Base-by-base conservation (phyloP, 2,113 vertebrate genomes). In the Anhinga anhinga region DNA sequence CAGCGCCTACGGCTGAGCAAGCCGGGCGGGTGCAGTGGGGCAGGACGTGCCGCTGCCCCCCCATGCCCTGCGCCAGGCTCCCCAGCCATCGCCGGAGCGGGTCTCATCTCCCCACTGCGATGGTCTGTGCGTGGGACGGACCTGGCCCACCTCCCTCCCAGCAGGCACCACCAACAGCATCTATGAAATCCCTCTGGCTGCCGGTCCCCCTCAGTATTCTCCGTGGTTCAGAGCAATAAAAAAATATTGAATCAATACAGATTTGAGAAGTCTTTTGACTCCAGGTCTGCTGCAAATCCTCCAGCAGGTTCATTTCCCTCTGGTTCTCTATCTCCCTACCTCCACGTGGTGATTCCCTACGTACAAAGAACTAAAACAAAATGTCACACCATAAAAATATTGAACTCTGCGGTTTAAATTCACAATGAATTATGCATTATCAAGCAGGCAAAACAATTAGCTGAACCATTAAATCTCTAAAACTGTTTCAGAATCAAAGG, bases 21-120 rank as follows among this genome's bases (percentile, higher is more conserved):
- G 47, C 40, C 3, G 26, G 0, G 3, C 1, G 6, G 17, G 23
- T 20, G 36, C 44, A 17, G n/a, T 0, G 3, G 5, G 49, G 9
- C 22, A 23, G 67, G 59, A 76, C 13, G 2, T 3, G 2, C 30
- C 63, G 7, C 23, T 5, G 2, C 4, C 40, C 6, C 17, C 22
- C 18, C 38, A 7, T 2, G 23, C 2, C 5, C 53, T 18, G n/a
- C 27, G 40, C 40, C 42, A 7, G 29, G 15, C 9, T 23, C 42
- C 81, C 47, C 40, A 2, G 14, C 13, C 63, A 6, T 2, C 19
- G 0, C 1, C 62, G 34, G 17, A 0, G 2, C 8, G 36, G 32
- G 36, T 29, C 15, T 30, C 44, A 1, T 9, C 63, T 38, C 49
- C 36, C 42, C 42, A 6, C 10, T 0, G 2, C 62, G 13, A 3